Base-by-base conservation (phyloP, 2,797 vertebrate species). In the Sternarchorhynchus goeldii region DNA sequence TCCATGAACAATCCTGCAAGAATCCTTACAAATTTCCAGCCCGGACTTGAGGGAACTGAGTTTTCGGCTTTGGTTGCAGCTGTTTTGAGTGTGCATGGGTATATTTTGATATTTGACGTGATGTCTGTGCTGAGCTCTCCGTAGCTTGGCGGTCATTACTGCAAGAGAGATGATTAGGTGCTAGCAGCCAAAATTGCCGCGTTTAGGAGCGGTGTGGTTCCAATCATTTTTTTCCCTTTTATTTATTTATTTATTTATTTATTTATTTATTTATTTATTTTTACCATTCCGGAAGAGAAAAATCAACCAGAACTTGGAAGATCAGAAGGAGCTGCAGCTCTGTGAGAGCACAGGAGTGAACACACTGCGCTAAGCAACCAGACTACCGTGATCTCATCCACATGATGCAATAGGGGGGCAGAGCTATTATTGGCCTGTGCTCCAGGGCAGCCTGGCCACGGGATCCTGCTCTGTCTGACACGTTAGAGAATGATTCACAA, bases 181-280 rank as follows among this genome's bases (percentile, higher is more conserved):
- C 58, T 67, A 67, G 72, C 18, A 16, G 64, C 60, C 65, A 74
- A 79, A 82, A 82, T 79, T 72, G 73, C 76, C 50, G 57, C 57
- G 57, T 63, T 66, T 59, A n/a, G 72, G 66, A 79, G 72, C 53
- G 71, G 78, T 71, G 76, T 76, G 78, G 75, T 78, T 78, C 72
- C 67, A 16, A 71, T 63, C 50, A 32, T 73, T 75, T 75, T 62
- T 57, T 74, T 75, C 77, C 59, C 75, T 71, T 50, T 50, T 50
- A 8, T 50, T 50, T 50, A 12, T 14, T 50, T 50, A 12, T 2
- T 3, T 2, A 2, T 12, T 41, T n/a, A n/a, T n/a, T n/a, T n/a
- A n/a, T n/a, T n/a, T n/a, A n/a, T 50, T 50, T 50, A 8, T 50
- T 50, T 50, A 12, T 14, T 50, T 50, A 12, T 2, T 3, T 2